A percentile compares a stretch with the other conserved stretches of the same genome.
Evolutionary conservation across 2,797 vertebrate genomes (phyloP).

Genomic region (Spinus olivaceus): DNA sequence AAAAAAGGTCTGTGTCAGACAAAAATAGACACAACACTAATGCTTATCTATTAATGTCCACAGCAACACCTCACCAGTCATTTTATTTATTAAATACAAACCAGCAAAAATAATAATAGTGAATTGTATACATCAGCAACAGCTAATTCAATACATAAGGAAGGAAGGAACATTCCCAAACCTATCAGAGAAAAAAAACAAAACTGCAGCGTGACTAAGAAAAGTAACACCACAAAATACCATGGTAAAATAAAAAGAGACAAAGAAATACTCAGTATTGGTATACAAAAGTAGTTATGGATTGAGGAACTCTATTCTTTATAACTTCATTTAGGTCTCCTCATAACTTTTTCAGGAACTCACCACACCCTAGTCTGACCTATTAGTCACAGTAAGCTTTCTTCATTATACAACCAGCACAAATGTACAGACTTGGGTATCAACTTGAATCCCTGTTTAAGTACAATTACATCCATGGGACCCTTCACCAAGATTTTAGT

Average conservation of each 20-base stretch:
- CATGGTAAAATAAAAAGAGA: neutral
- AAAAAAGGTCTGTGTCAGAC: neutral
- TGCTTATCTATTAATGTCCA: neutral
- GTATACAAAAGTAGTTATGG: neutral
- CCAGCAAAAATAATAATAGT: neutral
- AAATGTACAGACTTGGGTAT: neutral
- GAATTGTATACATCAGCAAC: neutral
- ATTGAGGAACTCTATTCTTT: neutral
- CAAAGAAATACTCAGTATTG: neutral
- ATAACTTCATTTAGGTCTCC: neutral
- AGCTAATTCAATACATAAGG: neutral
- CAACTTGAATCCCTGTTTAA: neutral
- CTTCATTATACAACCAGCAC: neutral
- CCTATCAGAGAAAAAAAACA: neutral
- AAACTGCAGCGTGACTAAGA: neutral
- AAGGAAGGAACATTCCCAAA: neutral
- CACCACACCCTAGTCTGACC: neutral
- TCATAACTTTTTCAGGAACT: neutral
- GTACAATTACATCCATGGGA: neutral
- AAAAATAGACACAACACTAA: neutral
- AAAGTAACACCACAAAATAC: neutral
- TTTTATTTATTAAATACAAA: slow-evolving; percentile 8
- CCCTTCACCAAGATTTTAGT: neutral
- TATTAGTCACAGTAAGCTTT: neutral
- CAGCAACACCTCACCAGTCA: neutral